A percentile compares a stretch with the other conserved stretches of the same genome.
Conservation (phyloP, 2,113 vertebrate genomes). For the Gulo gulo region DNA sequence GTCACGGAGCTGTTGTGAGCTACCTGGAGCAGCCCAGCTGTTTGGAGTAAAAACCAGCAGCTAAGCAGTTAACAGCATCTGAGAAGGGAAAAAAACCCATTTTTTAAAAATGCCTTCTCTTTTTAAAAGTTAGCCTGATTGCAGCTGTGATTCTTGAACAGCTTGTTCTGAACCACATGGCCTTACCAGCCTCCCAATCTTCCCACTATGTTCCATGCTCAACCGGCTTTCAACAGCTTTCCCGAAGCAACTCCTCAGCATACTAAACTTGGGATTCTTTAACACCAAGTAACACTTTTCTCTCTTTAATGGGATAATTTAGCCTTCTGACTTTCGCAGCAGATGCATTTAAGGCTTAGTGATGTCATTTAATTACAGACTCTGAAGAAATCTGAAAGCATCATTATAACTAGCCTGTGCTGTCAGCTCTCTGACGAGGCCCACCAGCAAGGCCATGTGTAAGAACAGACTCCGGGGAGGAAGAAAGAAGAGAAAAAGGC, state of each 20-base stretch:
- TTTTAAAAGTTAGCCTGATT: conserved; percentile 51
- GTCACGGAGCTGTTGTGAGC: background rate
- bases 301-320: conserved; percentile 71
- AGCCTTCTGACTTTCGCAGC: conserved; percentile 76
- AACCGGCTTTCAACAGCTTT: conserved; percentile 64
- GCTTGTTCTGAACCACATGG: conserved; percentile 60
- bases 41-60: conserved; percentile 44
- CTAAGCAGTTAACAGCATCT: conserved; percentile 61
- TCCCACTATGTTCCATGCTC: conserved; percentile 50
- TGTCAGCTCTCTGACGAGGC: conserved; percentile 68
- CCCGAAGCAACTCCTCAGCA: conserved; percentile 62
- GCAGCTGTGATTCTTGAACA: conserved; percentile 75
- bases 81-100: background rate
- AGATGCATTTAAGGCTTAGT: conserved; percentile 74
- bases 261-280: conserved; percentile 66
- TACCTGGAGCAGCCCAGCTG: background rate
- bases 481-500: background rate
- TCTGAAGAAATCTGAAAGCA: conserved; percentile 65
- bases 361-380: conserved; percentile 77
- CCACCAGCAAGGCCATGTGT: background rate
- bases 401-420: conserved; percentile 53
- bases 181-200: conserved; percentile 61
- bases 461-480: background rate
- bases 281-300: conserved; percentile 45
- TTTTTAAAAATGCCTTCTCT: conserved; percentile 23